Base-by-base conservation (phyloP, 2,797 vertebrate species). In the Triplophysa bombifrons region DNA sequence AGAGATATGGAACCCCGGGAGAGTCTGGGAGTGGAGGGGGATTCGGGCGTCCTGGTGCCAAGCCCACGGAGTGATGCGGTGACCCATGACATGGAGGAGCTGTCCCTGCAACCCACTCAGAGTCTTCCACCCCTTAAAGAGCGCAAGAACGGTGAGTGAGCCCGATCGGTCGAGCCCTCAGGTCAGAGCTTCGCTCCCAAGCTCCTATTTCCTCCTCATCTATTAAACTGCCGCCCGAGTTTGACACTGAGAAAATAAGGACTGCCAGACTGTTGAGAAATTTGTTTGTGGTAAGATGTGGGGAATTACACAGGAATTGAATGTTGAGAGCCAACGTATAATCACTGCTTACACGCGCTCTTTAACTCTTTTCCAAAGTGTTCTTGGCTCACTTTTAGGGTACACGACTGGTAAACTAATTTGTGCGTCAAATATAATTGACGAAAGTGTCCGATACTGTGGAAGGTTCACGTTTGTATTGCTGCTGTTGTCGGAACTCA, bases 51-150 rank as follows among this genome's bases (percentile, higher is more conserved):
- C 27, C 90, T 94, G 27, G 92, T 91, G 50, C 92, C 93, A 1
- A 96, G 95, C 85, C 94, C 94, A 76, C 93, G 92, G 11, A 94
- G 94, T 17, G 94, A 95, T 88, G 92, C 94, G 0, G 94, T 96
- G 50, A 94, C 94, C 0, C 92, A 95, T 0, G 93, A 96, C 84
- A 86, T 95, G 67, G 90, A 94, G 86, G 94, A 93, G 19, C 91
- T 96, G 80, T 94, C 94, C 0, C 76, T 95, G 84, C 93, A 94
- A 87, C 83, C 94, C 83, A 85, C 74, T 46, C 93, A 88, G 50
- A 89, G 87, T 79, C 87, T 95, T 20, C 94, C 93, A 19, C 92
- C 94, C 20, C 91, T 96, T 80, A 92, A 90, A 0, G 91, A 94
- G 85, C 89, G 94, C 60, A 95, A 89, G 87, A 94, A 93, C 1